Evolutionary conservation across 2,797 vertebrate genomes (phyloP).

Genomic region (Lepus oiostolus): DNA sequence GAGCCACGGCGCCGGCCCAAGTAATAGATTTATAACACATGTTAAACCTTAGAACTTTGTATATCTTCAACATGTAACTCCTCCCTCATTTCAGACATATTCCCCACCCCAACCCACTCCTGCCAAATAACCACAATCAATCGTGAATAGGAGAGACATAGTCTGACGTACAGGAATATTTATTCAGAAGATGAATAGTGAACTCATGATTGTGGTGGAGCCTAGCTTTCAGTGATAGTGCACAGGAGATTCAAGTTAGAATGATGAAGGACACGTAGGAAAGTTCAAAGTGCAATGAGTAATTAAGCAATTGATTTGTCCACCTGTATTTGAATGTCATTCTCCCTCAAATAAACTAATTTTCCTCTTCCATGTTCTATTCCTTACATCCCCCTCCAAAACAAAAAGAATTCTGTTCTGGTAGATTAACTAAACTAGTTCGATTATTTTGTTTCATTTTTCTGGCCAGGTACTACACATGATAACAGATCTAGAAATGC

Average conservation of each 20-base stretch:
- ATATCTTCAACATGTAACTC: neutral
- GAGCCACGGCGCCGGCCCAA: too few species aligned
- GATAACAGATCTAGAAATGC: neutral
- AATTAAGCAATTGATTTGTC: neutral
- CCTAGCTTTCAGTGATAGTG: neutral
- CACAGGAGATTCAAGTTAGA: neutral
- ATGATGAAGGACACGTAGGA: neutral
- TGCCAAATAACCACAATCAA: neutral
- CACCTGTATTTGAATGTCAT: constrained; percentile 25
- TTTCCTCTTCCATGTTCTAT: neutral
- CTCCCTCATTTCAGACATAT: neutral
- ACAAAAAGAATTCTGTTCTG: neutral
- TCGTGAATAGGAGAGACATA: neutral
- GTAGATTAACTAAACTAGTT: neutral
- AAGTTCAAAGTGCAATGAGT: neutral
- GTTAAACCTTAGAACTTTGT: too few species aligned
- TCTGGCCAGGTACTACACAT: neutral
- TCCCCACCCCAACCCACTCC: neutral
- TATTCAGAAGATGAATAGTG: neutral
- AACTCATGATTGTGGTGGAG: neutral
- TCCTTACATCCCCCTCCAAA: neutral
- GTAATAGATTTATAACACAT: too few species aligned
- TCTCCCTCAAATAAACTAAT: neutral
- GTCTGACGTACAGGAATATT: neutral
- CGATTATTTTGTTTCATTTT: constrained; percentile 44